phyloP scores from a whole-genome alignment of 1,140 invertebrate species.

The Saxidomus purpurata region DNA sequence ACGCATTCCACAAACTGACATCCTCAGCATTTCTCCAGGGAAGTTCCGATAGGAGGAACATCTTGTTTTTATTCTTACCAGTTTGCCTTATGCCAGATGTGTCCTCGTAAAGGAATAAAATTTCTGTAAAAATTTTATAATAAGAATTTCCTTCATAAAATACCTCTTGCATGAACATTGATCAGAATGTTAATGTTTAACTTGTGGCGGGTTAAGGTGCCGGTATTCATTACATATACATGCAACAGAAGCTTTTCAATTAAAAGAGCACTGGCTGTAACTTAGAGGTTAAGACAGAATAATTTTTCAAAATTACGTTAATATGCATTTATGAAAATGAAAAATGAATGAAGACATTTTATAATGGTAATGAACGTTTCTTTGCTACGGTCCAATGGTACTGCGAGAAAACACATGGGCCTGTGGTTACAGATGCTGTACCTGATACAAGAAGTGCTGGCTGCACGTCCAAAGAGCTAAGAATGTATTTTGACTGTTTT shows the following conservation, averaged over 20 bases:
- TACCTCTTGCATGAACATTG: constrained; percentile 26
- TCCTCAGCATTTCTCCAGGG: no score
- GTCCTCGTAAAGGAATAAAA: neutral
- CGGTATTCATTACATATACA: neutral
- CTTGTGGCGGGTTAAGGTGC: neutral
- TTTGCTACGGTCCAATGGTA: no score
- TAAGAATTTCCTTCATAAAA: constrained; percentile 16
- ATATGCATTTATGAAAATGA: neutral
- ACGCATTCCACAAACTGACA: no score
- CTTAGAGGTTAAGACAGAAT: neutral
- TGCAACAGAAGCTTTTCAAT: neutral
- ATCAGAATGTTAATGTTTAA: neutral
- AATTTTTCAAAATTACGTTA: neutral
- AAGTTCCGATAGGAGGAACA: no score
- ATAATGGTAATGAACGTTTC: neutral
- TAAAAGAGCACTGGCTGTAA: neutral
- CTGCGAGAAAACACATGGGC: no score
- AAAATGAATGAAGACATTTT: neutral
- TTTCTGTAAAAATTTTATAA: constrained; percentile 1
- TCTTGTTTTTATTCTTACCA: no score
- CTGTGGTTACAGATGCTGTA: no score
- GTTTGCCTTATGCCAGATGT: neutral
- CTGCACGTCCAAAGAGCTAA: no score
- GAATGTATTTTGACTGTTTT: no score
- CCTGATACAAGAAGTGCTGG: no score